Conservation (phyloP, 2,113 vertebrate genomes). For the Scytalopus superciliaris region DNA sequence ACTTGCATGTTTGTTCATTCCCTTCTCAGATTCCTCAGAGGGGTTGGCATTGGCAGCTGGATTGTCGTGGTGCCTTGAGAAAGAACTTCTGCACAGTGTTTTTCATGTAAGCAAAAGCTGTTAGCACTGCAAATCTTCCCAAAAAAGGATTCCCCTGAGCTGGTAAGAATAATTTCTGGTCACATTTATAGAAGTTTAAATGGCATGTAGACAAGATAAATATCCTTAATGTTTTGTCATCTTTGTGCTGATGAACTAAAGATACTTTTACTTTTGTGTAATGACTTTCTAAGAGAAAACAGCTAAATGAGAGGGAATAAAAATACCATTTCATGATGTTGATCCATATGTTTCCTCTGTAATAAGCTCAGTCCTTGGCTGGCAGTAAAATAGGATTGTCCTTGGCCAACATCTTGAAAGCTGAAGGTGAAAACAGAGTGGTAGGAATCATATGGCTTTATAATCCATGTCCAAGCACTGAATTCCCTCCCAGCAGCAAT, state of each 20-base stretch:
- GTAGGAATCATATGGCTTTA: not conserved
- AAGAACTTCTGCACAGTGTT: not conserved
- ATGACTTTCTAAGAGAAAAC: conserved; percentile 35
- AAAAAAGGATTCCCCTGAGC: not conserved
- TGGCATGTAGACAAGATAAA: not conserved
- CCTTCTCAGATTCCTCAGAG: not conserved
- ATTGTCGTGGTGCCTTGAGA: not conserved
- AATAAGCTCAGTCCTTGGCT: not conserved
- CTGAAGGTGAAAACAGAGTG: not conserved
- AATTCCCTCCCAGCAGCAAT: not conserved
- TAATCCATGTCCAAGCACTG: not conserved
- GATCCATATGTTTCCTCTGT: not conserved
- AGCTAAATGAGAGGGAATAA: not conserved
- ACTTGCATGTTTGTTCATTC: not conserved
- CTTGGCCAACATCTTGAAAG: not conserved
- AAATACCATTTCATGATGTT: not conserved
- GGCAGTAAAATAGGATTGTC: not conserved
- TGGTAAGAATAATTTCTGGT: conserved; percentile 20
- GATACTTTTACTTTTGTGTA: not conserved
- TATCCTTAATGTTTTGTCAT: not conserved
- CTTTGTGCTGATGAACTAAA: not conserved
- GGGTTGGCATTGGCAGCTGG: not conserved
- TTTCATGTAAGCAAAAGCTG: not conserved
- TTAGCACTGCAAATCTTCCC: not conserved
- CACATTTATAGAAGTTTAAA: not conserved